phyloP scores from a whole-genome alignment of 2,113 vertebrate species.

The Gymnobelideus leadbeateri region DNA sequence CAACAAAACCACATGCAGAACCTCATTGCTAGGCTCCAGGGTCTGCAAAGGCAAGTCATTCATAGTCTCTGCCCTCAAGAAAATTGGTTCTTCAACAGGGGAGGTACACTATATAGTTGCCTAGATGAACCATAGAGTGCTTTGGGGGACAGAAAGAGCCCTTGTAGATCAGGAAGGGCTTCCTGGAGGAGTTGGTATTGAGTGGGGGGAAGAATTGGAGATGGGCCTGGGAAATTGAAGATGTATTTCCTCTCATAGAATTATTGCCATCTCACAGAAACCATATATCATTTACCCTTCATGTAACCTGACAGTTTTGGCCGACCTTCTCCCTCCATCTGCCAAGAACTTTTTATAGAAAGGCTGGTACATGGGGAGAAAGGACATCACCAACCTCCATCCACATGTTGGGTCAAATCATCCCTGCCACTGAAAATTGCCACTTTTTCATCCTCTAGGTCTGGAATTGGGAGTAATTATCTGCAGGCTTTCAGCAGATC shows the following conservation, averaged over 20 bases:
- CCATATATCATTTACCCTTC: neutral
- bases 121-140: neutral
- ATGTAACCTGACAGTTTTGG: neutral
- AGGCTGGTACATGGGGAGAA: rapidly evolving
- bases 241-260: neutral
- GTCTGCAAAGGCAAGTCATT: neutral
- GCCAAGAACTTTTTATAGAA: neutral
- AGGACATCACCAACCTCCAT: too few species aligned
- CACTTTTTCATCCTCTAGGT: neutral
- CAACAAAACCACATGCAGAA: neutral
- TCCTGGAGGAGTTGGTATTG: neutral
- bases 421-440: neutral
- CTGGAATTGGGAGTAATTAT: neutral
- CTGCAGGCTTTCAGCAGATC: neutral
- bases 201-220: neutral
- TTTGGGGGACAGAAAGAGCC: neutral
- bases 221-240: neutral
- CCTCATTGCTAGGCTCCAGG: neutral
- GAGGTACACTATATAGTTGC: neutral
- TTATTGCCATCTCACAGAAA: too few species aligned
- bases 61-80: neutral
- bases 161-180: neutral
- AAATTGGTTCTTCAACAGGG: neutral
- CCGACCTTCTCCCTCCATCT: neutral
- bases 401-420: neutral